These are phyloP conservation scores for Novumbra hubbsi DNA, from an alignment of 2,797 vertebrate species.

Conservation along the genomic window DNA sequence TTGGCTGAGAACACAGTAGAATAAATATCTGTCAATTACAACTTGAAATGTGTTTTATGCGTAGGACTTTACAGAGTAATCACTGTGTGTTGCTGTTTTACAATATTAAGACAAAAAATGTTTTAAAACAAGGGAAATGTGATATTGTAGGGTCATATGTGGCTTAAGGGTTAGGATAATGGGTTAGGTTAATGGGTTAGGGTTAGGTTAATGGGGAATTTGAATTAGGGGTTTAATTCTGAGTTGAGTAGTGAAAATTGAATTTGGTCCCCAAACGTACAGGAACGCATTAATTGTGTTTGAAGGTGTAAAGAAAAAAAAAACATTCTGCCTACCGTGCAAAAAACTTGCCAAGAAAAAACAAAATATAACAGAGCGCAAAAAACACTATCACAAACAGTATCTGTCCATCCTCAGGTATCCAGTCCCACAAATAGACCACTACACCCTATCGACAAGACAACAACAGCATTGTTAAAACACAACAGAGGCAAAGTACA, in stretches of 20 bases:
- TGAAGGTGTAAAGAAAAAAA: not conserved
- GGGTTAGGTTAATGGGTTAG: too few species aligned
- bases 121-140: too few species aligned
- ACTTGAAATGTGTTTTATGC: constrained; percentile 12
- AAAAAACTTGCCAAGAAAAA: constrained; percentile 74
- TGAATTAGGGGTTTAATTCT: too few species aligned
- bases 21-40: constrained; percentile 11
- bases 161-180: too few species aligned
- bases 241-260: too few species aligned
- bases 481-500: not conserved
- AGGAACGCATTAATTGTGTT: not conserved
- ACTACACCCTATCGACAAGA: constrained; percentile 63
- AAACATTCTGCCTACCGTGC: constrained; percentile 62
- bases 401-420: constrained; percentile 79
- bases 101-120: too few species aligned
- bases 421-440: constrained; percentile 74
- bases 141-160: too few species aligned
- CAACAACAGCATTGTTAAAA: not conserved
- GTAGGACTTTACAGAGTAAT: not conserved
- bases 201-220: too few species aligned
- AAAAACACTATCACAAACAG: constrained; percentile 68
- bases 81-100: not conserved
- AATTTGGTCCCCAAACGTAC: too few species aligned
- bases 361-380: constrained; percentile 69
- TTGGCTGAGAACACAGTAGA: constrained; percentile 53